Base-by-base conservation (phyloP, 2,888 invertebrate species). In the Drosophila atripex region DNA sequence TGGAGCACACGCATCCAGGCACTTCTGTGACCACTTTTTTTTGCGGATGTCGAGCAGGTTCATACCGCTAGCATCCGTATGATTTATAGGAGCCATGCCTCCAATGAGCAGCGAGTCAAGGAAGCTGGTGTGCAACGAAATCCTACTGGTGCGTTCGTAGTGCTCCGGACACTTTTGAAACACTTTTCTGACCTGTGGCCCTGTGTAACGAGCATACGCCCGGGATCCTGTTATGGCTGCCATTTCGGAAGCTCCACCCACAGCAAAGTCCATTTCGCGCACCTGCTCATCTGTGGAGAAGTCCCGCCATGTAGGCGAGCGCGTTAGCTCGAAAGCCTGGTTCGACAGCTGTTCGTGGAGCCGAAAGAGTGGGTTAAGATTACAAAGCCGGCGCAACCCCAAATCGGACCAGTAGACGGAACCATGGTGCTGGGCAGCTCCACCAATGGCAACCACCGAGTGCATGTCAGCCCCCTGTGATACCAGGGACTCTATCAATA, bases 401-500 rank as follows among this genome's bases (percentile, higher is more conserved):
- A 49, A 6, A 0, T 72, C 43, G n/a, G 83, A 73, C 88, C 84
- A 84, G 21, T 64, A 84, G 1, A 84, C 45, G 5, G 66, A 49
- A 6, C 76, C 76, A 12, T 66, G 57, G n/a, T 86, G 73, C 53
- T 77, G 80, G 1, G 65, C 70, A 3, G 74, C 49, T 1, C 72
- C 61, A 0, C 55, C 51, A 5, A 98, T 92, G 0, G 96, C 95
- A 0, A 93, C 94, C 23, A 98, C 94, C 77, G 93, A 93, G 8
- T 94, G 93, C 89, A 98, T 95, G 89, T 97, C 95, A 0, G 96
- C 95, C 0, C 96, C 96, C 45, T 94, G 94, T 0, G 95, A 93
- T 43, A 95, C 93, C 12, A 98, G 93, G 71, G 95, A 94, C 89
- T 97, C 96, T 91, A 99, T 92, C 8, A 97, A 93, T 92, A 98